Base-by-base conservation (phyloP, 2,888 invertebrate species). In the Strigamia maritima region DNA sequence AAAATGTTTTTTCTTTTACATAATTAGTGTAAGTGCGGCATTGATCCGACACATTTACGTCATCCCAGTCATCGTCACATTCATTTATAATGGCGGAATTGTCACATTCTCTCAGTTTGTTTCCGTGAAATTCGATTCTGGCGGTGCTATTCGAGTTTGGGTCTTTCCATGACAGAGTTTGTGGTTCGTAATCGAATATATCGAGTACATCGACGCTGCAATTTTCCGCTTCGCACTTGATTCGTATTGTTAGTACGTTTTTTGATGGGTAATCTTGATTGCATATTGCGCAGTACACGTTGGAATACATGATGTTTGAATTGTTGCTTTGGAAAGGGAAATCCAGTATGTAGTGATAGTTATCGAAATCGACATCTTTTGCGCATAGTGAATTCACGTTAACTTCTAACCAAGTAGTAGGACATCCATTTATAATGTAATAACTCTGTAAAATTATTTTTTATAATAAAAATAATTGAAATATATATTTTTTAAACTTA, bases 351-450 rank as follows among this genome's bases (percentile, higher is more conserved):
- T 65, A 75, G 2, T 75, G 35, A 40, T 79, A 76, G 19, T 65
- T 14, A 22, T 26, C 24, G 14, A 8, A 0, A 10, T 19, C 22
- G 4, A 79, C 54, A 6, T 75, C 81, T 81, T 82, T 82, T 79
- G 77, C 83, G 83, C 76, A 81, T 75, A 16, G 77, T 19, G 8
- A 82, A 81, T 78, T 85, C 82, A 79, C 38, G 8, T 81, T 82
- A 26, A 82, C 82, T 79, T 84, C 84, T 60, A 83, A 82, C 86
- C 86, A 87, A 19, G 83, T 81, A 0, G 84, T 82, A 3, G 86
- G 86, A 81, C 88, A 88, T 16, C 83, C 83, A 19, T 85, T 83
- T 79, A 84, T 84, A 85, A 87, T 86, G 84, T 77, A 77, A 40
- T 22, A 75, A 14, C 6, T 24, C 75, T 75, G 75, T 26, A 74